Evolutionary conservation across 2,113 vertebrate species (phyloP).

Genomic region (Lonchura striata): DNA sequence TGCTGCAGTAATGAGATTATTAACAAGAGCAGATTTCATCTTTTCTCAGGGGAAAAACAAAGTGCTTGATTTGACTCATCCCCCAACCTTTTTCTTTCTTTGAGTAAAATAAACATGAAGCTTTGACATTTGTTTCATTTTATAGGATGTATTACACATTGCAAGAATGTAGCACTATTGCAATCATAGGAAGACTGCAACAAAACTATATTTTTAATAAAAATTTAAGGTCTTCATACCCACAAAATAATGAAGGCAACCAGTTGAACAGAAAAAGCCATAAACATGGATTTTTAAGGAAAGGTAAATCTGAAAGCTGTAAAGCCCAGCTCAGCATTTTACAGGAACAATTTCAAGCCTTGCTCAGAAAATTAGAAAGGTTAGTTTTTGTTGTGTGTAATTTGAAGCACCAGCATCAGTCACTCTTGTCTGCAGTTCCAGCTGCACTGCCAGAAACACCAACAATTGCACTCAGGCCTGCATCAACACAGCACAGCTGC

Average conservation of each 20-base stretch:
- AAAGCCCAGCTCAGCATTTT: background rate
- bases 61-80: background rate
- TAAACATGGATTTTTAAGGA: background rate
- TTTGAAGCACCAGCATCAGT: background rate
- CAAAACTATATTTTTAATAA: background rate
- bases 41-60: background rate
- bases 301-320: background rate
- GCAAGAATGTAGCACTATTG: background rate
- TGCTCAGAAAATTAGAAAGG: background rate
- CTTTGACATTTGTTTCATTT: background rate
- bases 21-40: background rate
- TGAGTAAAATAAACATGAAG: background rate
- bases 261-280: background rate
- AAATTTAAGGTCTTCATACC: background rate
- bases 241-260: background rate
- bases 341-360: background rate
- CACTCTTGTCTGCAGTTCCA: background rate
- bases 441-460: background rate
- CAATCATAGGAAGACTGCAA: background rate
- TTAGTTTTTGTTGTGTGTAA: background rate
- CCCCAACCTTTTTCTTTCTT: background rate
- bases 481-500: background rate
- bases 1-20: conserved; percentile 8
- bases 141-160: background rate
- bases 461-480: background rate